Evolutionary conservation across 1,140 invertebrate genomes (phyloP).

Genomic region (Cardiocondyla obscurior): DNA sequence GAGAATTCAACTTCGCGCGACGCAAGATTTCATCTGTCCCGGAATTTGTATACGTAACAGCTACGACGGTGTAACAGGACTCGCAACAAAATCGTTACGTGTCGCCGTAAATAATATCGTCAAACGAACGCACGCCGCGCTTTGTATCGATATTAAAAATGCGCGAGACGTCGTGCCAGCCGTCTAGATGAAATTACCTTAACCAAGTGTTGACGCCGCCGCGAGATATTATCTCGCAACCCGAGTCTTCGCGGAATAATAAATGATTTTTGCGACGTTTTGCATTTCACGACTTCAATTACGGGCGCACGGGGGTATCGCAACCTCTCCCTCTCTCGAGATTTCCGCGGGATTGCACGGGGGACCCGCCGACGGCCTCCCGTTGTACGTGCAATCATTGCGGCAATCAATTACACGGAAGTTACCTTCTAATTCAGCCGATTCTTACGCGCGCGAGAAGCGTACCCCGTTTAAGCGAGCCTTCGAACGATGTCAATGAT

Average conservation of each 20-base stretch:
- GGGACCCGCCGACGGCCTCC: no score
- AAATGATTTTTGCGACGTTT: constrained; percentile 4
- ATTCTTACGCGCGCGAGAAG: not conserved
- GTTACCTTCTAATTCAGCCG: not conserved
- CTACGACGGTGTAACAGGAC: not conserved
- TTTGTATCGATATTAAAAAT: not conserved
- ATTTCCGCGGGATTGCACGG: constrained; percentile 30
- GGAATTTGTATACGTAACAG: not conserved
- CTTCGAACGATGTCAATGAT: not conserved
- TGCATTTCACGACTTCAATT: constrained; percentile 42
- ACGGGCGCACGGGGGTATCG: not conserved
- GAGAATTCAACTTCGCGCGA: constrained; percentile 17
- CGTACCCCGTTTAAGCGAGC: not conserved
- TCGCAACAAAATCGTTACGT: constrained; percentile 5
- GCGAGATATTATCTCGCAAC: not conserved
- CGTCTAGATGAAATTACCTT: not conserved
- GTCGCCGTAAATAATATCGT: not conserved
- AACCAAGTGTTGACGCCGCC: not conserved
- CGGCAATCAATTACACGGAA: constrained; percentile 18
- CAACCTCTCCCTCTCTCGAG: constrained; percentile 7
- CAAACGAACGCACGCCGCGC: not conserved
- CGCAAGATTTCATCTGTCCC: not conserved
- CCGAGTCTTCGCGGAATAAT: constrained; percentile 1
- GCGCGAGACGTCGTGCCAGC: not conserved
- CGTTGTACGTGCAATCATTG: constrained; percentile 24